Evolutionary conservation across 2,888 invertebrate species (phyloP), one percentile per base, ranked within the genome.

Genomic region (Apamea anceps): DNA sequence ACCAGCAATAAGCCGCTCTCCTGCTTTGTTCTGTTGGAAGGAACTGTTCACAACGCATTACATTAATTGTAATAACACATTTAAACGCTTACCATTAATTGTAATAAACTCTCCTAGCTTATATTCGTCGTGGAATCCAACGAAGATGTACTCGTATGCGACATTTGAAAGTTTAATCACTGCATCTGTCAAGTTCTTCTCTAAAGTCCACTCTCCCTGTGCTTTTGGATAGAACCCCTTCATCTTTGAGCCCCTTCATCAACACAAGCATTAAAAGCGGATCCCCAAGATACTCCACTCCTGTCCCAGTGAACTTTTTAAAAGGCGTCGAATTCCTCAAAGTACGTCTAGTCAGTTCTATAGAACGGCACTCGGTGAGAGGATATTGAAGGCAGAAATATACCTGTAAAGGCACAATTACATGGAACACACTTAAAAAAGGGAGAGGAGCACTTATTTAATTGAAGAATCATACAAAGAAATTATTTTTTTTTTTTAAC

Each of bases 301-400:
- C 42, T 1, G 65, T 90, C 91, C 88, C 85, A 90, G 37, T 93
- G 93, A 1, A 94, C 28, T 80, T 94, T 94, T 76, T 94, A 94
- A 74, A 91, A 93, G 0, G 93, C 93, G 60, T 94, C 90, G 48
- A 86, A 92, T 18, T 92, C 85, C 8, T 91, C 87, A 4, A 91
- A 37, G 63, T 92, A 94, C 0, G 85, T 91, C 75, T 94, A 94
- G 75, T 94, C 94, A 62, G 90, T 91, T 45, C 93, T 85, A 60
- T 88, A 93, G 75, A 94, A 94, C 4, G 87, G 88, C 0, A 85
- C 81, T 57, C 80, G 84, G 32, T 87, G 88, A 6, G 88, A 76
- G 1, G 84, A 70, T 42, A 77, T 86, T 1, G 63, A n/a, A 0
- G 84, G 81, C 15, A 87, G 60, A 12, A 80, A 45, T 13, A 87